Evolutionary conservation across 2,888 invertebrate genomes (phyloP).

Genomic region (Tetropium fuscum): DNA sequence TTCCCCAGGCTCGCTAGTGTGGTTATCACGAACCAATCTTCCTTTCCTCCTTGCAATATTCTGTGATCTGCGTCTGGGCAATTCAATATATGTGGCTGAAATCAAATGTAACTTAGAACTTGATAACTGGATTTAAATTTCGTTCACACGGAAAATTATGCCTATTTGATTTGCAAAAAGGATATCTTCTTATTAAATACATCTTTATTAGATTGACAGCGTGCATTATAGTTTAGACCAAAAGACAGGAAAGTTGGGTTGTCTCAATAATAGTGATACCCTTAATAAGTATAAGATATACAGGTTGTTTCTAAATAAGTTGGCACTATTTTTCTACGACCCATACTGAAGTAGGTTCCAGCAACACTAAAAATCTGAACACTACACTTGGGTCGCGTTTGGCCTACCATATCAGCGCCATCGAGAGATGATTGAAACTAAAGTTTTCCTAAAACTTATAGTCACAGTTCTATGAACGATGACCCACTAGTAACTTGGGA

Average conservation of each 20-base stretch:
- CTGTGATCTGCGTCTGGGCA: constrained; percentile 18
- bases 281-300: too few relatives aligned
- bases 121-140: too few relatives aligned
- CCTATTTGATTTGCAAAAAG: too few relatives aligned
- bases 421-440: neutral
- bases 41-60: constrained; percentile 7
- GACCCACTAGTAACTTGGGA: too few relatives aligned
- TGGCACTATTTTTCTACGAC: too few relatives aligned
- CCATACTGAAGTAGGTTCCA: too few relatives aligned
- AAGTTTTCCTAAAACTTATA: neutral
- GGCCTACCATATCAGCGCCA: neutral
- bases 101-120: neutral
- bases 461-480: too few relatives aligned
- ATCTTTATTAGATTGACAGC: neutral
- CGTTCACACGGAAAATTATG: too few relatives aligned
- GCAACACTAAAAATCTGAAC: too few relatives aligned
- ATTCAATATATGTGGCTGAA: constrained; percentile 20
- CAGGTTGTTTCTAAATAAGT: too few relatives aligned
- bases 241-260: neutral
- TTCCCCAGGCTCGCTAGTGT: neutral
- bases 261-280: neutral
- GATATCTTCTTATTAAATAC: too few relatives aligned
- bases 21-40: constrained; percentile 22
- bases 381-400: too few relatives aligned
- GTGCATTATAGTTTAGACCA: neutral